Percentiles rank a stretch among this genome's conserved stretches.
Conservation (phyloP, 2,888 invertebrate species). For the Thyatira batis region DNA sequence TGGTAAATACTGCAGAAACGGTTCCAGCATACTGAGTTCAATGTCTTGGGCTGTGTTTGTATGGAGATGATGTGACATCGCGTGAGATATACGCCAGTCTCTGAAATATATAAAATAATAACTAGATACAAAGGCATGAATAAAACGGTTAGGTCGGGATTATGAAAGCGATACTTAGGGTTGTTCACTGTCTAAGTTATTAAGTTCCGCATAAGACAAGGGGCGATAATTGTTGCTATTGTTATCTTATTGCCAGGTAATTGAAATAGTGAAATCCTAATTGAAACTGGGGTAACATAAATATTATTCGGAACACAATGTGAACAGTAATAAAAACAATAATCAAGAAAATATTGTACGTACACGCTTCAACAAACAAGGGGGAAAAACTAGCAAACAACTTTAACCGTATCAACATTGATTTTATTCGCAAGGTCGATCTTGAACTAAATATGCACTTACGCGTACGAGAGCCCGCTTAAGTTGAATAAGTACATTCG, state of each 20-base stretch:
- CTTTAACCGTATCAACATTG: background rate
- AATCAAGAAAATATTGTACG: background rate
- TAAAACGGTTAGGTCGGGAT: too few relatives aligned
- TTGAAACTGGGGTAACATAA: too few relatives aligned
- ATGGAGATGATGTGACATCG: conserved; percentile 90
- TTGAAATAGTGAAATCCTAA: too few relatives aligned
- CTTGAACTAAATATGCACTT: conserved; percentile 32
- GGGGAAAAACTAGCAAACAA: background rate
- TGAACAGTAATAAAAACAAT: background rate
- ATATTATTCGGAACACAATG: conserved; percentile 8
- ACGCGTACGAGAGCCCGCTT: conserved; percentile 84
- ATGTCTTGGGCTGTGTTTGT: conserved; percentile 90
- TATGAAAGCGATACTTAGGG: too few relatives aligned
- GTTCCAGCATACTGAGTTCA: conserved; percentile 87
- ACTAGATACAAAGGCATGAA: too few relatives aligned
- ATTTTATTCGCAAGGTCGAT: background rate
- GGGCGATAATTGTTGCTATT: too few relatives aligned
- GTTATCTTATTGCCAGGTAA: too few relatives aligned
- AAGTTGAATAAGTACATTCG: conserved; percentile 91
- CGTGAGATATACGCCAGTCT: conserved; percentile 90
- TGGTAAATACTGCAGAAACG: conserved; percentile 86
- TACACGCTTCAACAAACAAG: background rate
- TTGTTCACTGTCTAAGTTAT: too few relatives aligned
- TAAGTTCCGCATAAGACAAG: too few relatives aligned
- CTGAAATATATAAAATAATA: conserved; percentile 54